These are phyloP conservation scores for Parnassius apollo DNA, from an alignment of 2,888 invertebrate species.

Conservation along the genomic window DNA sequence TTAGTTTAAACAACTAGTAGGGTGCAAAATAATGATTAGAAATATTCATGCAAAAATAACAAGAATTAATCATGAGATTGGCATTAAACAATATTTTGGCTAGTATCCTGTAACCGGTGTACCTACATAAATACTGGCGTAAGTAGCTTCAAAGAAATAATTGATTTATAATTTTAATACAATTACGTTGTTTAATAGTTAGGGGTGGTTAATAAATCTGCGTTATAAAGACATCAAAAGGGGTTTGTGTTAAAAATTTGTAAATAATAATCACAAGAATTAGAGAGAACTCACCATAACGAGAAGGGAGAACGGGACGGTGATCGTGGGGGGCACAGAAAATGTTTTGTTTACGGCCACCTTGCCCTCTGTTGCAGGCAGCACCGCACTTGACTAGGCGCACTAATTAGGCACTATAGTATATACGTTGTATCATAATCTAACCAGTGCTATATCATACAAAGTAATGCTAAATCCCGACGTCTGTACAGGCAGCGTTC, in stretches of 20 bases:
- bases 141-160: slow-evolving; percentile 2
- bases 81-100: no score
- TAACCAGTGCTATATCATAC: slow-evolving; percentile 9
- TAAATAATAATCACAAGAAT: not conserved
- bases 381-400: not conserved
- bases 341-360: slow-evolving; percentile 14
- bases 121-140: slow-evolving; percentile 2
- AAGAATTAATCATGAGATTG: no score
- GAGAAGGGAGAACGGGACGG: slow-evolving; percentile 26
- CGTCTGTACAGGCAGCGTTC: slow-evolving; percentile 5
- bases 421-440: not conserved
- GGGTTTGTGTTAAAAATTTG: no score
- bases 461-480: not conserved
- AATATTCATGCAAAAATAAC: no score
- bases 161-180: not conserved
- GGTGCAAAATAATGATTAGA: no score
- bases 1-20: no score
- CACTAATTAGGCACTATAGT: slow-evolving; percentile 6
- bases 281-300: slow-evolving; percentile 18
- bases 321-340: slow-evolving; percentile 24
- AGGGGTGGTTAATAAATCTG: not conserved
- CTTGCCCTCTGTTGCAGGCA: not conserved
- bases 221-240: not conserved
- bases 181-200: not conserved
- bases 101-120: no score